A percentile compares a stretch with the other conserved stretches of the same genome.
Evolutionary conservation across 2,113 vertebrate species (phyloP).

Genomic region (Saccopteryx bilineata): DNA sequence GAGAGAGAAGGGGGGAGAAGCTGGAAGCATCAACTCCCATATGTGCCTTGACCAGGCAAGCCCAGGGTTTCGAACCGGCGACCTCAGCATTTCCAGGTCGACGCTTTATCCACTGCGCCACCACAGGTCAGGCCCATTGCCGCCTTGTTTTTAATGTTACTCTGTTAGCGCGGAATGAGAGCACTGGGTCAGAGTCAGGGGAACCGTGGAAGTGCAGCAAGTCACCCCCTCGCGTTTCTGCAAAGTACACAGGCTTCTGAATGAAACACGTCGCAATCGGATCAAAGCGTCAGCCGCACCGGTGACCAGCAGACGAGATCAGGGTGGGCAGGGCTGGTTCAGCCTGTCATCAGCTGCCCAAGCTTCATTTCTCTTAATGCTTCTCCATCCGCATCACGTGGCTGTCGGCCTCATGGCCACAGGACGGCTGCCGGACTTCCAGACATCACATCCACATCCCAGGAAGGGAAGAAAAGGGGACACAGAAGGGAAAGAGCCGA

Average conservation of each 20-base stretch:
- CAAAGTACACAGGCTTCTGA: not conserved
- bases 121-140: not conserved
- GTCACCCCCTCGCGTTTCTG: not conserved
- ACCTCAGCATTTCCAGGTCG: too few species aligned
- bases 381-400: not conserved
- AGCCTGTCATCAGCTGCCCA: too few species aligned
- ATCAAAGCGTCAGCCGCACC: not conserved
- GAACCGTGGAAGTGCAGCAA: too few species aligned
- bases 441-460: not conserved
- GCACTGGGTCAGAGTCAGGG: rapidly evolving
- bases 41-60: too few species aligned
- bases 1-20: too few species aligned
- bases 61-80: too few species aligned
- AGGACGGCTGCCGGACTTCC: not conserved
- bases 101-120: too few species aligned
- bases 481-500: not conserved
- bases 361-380: not conserved
- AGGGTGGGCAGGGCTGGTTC: not conserved
- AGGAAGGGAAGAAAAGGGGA: not conserved
- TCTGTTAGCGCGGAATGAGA: not conserved
- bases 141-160: not conserved
- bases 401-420: not conserved
- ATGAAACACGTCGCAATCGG: not conserved
- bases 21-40: too few species aligned
- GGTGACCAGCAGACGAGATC: not conserved